phyloP scores from a whole-genome alignment of 2,888 invertebrate genomes.

The Oscheius sp. region DNA sequence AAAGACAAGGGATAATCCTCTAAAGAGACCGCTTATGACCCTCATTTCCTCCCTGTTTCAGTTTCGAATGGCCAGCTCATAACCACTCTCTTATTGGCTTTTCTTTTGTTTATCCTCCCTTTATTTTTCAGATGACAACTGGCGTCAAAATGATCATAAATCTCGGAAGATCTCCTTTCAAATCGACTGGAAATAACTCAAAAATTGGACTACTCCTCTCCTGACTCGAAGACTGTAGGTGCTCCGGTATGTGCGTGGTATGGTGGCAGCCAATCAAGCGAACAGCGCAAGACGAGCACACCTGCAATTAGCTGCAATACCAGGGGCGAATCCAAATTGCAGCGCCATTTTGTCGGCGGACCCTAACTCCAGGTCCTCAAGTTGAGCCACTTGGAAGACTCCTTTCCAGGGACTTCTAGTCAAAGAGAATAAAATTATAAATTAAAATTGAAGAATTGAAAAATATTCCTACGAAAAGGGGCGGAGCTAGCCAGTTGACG shows the following conservation, averaged over 20 bases:
- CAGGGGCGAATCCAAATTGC: slow-evolving; percentile 29
- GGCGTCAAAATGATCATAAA: too few relatives aligned
- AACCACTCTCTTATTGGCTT: too few relatives aligned
- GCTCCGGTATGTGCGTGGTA: neutral
- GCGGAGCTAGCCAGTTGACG: slow-evolving; percentile 1
- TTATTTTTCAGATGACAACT: too few relatives aligned
- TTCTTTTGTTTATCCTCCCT: too few relatives aligned
- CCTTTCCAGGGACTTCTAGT: too few relatives aligned
- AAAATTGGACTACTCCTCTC: neutral
- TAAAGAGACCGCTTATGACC: neutral
- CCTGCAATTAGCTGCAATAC: slow-evolving; percentile 31
- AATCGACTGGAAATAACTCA: too few relatives aligned
- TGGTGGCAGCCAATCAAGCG: slow-evolving; percentile 19
- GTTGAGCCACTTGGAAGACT: neutral
- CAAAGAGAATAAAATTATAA: too few relatives aligned
- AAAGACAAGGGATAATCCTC: slow-evolving; percentile 4
- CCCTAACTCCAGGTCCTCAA: slow-evolving; percentile 14
- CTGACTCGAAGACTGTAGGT: neutral
- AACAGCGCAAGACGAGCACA: slow-evolving; percentile 4
- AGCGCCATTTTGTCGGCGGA: slow-evolving; percentile 26
- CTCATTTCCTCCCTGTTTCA: neutral
- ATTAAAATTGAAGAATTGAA: too few relatives aligned
- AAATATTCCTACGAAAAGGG: slow-evolving; percentile 1
- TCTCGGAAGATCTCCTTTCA: too few relatives aligned
- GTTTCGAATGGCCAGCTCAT: too few relatives aligned